phyloP scores from a whole-genome alignment of 2,113 vertebrate genomes.

The Nematolebias whitei region DNA sequence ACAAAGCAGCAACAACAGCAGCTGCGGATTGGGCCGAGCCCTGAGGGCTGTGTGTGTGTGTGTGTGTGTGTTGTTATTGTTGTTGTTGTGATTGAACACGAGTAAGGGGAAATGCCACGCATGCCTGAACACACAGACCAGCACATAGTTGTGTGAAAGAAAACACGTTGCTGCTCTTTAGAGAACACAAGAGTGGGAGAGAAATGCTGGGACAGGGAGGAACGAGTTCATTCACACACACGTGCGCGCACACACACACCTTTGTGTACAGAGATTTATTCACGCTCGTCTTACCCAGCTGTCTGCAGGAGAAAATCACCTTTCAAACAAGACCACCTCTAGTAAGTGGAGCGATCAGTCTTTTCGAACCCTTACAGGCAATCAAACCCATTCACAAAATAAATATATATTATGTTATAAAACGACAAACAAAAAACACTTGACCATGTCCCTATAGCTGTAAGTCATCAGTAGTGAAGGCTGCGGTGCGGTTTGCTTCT shows the following conservation, averaged over 20 bases:
- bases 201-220: conserved; percentile 52
- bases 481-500: conserved; percentile 57
- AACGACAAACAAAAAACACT: no score
- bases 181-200: conserved; percentile 68
- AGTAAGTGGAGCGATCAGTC: conserved; percentile 35
- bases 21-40: conserved; percentile 52
- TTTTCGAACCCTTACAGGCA: conserved; percentile 14
- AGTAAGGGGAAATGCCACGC: conserved; percentile 82
- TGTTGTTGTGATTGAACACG: conserved; percentile 70
- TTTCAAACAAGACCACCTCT: conserved; percentile 29
- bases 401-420: no score
- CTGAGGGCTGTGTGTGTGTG: conserved; percentile 48
- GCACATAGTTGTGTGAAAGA: conserved; percentile 77
- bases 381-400: conserved; percentile 18
- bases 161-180: conserved; percentile 74
- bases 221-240: conserved; percentile 53
- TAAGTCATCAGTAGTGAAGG: conserved; percentile 38
- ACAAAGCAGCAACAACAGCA: conserved; percentile 54
- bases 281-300: conserved; percentile 59
- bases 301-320: conserved; percentile 59
- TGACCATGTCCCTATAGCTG: conserved; percentile 24
- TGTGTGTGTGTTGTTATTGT: conserved; percentile 32
- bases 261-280: conserved; percentile 61
- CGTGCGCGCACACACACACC: conserved; percentile 44
- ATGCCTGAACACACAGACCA: conserved; percentile 79